These are phyloP conservation scores for Pinna nobilis DNA, from an alignment of 1,140 invertebrate species.

Conservation along the genomic window DNA sequence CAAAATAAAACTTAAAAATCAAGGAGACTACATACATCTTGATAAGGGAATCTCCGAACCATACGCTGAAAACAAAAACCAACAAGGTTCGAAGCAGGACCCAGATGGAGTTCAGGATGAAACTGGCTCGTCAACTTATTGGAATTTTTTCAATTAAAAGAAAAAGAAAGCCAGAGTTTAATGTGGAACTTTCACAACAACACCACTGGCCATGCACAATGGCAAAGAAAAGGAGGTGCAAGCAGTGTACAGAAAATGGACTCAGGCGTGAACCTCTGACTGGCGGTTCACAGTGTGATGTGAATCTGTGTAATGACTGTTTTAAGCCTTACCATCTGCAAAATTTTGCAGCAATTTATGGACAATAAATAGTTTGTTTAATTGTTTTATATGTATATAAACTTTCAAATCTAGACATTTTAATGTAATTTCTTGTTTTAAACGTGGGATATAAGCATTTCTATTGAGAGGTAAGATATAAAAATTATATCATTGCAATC, in stretches of 20 bases:
- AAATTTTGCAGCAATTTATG: neutral
- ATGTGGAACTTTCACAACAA: neutral
- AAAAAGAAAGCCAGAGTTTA: neutral
- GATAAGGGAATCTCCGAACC: slow-evolving; percentile 15
- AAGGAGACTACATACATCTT: neutral
- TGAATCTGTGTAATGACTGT: slow-evolving; percentile 1
- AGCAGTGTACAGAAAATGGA: neutral
- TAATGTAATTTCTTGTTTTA: too few species aligned
- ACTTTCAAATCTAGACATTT: too few species aligned
- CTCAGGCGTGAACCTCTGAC: neutral
- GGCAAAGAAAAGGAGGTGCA: slow-evolving; percentile 5
- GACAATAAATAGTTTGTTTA: neutral
- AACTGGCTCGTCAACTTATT: slow-evolving; percentile 2
- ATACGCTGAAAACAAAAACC: slow-evolving; percentile 1
- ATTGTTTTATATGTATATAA: too few species aligned
- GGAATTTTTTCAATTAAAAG: neutral
- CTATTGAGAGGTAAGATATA: too few species aligned
- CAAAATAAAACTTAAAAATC: slow-evolving; percentile 14
- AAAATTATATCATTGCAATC: slow-evolving; percentile 13
- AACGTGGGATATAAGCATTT: too few species aligned
- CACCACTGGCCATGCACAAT: slow-evolving; percentile 2
- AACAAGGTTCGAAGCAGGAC: slow-evolving; percentile 5
- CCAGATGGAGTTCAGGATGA: slow-evolving; percentile 2
- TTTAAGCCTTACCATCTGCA: neutral
- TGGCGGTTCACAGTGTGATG: neutral